Evolutionary conservation across 2,797 vertebrate species (phyloP).

Genomic region (Loriculus beryllinus): DNA sequence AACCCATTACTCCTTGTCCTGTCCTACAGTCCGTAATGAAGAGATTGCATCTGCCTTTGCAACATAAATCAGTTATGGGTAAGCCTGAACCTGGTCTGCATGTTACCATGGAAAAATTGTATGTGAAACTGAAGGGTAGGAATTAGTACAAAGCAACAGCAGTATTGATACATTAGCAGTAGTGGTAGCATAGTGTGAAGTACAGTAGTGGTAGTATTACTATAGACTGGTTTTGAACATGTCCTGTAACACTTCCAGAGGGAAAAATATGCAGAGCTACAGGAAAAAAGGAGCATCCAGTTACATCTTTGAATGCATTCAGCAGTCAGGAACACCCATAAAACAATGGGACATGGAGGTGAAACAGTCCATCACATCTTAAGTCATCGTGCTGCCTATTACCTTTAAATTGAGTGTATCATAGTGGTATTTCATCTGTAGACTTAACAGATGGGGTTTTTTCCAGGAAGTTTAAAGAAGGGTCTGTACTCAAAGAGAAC

Average conservation of each 20-base stretch:
- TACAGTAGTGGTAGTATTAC: not conserved
- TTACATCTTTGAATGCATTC: not conserved
- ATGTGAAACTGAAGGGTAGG: not conserved
- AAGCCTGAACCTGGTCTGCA: not conserved
- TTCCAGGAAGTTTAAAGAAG: not conserved
- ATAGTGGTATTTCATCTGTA: not conserved
- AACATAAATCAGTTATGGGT: not conserved
- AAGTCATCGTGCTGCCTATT: not conserved
- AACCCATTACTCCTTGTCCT: no score
- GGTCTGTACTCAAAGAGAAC: not conserved
- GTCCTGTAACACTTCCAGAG: not conserved
- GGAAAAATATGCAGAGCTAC: not conserved
- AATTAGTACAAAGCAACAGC: not conserved
- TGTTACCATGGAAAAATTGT: not conserved
- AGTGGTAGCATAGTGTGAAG: not conserved
- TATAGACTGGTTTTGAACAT: not conserved
- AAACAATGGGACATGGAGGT: accelerated
- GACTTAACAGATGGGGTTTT: not conserved
- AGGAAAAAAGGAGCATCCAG: not conserved
- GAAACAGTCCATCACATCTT: not conserved
- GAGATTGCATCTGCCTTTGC: not conserved
- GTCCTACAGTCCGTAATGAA: no score
- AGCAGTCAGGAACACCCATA: not conserved
- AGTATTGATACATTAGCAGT: not conserved
- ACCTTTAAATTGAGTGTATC: not conserved